phyloP scores from a whole-genome alignment of 1,140 invertebrate genomes.

The Mercenaria mercenaria region DNA sequence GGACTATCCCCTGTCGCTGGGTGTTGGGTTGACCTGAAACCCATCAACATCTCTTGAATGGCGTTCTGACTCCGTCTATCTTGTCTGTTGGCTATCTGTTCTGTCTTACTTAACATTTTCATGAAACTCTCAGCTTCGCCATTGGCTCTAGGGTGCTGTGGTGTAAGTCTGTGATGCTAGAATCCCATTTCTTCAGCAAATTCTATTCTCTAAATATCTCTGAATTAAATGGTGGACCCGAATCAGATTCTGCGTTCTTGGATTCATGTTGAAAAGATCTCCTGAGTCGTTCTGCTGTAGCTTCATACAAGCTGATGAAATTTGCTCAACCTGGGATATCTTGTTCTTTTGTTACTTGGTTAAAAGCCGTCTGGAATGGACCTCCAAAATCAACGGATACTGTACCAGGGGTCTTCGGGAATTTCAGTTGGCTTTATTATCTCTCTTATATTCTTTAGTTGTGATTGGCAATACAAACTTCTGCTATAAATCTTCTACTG shows the following conservation, averaged over 20 bases:
- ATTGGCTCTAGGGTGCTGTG: background rate
- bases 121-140: no score
- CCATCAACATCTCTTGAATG: background rate
- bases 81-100: conserved; percentile 53
- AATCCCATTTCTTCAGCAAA: conserved; percentile 48
- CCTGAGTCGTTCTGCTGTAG: conserved; percentile 43
- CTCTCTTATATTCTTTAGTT: conserved; percentile 44
- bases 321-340: conserved; percentile 72
- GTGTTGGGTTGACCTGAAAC: conserved; percentile 35
- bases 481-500: conserved; percentile 53
- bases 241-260: conserved; percentile 68
- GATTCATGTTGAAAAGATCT: conserved; percentile 62
- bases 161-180: conserved; percentile 25
- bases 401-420: conserved; percentile 11
- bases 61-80: conserved; percentile 47
- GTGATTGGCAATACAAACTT: conserved; percentile 66
- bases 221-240: conserved; percentile 65
- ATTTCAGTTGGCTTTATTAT: conserved; percentile 2
- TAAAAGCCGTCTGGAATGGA: conserved; percentile 70
- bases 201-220: conserved; percentile 27
- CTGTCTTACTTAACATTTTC: conserved; percentile 42
- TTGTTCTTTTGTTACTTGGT: conserved; percentile 78
- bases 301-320: conserved; percentile 30
- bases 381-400: conserved; percentile 78
- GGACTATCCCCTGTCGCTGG: conserved; percentile 26